Conservation (phyloP, 2,888 invertebrate species). For the Drosophila subsilvestris region DNA sequence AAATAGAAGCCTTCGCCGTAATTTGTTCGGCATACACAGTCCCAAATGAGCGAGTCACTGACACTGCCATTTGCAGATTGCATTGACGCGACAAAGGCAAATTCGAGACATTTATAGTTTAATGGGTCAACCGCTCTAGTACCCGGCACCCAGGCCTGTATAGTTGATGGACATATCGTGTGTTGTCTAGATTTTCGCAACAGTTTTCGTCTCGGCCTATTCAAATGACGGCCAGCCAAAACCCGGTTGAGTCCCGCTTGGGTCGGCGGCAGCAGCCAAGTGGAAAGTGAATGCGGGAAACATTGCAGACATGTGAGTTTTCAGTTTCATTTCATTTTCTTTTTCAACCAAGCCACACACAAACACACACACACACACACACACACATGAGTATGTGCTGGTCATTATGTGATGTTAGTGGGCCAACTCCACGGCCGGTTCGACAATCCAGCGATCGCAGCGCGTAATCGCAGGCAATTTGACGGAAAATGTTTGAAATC, state of each 20-base stretch:
- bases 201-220: conserved; percentile 59
- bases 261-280: conserved; percentile 61
- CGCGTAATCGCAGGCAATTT: conserved; percentile 74
- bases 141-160: conserved; percentile 27
- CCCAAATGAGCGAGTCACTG: conserved; percentile 55
- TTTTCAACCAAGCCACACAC: conserved; percentile 11
- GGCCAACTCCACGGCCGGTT: conserved; percentile 64
- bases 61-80: conserved; percentile 42
- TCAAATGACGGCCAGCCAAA: conserved; percentile 69
- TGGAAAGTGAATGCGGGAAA: conserved; percentile 82
- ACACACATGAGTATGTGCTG: conserved; percentile 31
- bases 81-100: background rate
- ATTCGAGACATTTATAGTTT: conserved; percentile 28
- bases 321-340: conserved; percentile 56
- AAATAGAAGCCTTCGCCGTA: too few species aligned
- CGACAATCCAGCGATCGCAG: conserved; percentile 51
- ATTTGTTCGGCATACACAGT: background rate
- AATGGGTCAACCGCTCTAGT: conserved; percentile 58
- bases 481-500: conserved; percentile 65
- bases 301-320: conserved; percentile 68
- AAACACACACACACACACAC: conserved; percentile 8
- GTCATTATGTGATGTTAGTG: conserved; percentile 74
- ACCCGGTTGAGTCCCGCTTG: conserved; percentile 29
- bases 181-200: conserved; percentile 58
- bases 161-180: conserved; percentile 14